Evolutionary conservation across 2,888 invertebrate genomes (phyloP).

Genomic region (Stenodema calcarata): DNA sequence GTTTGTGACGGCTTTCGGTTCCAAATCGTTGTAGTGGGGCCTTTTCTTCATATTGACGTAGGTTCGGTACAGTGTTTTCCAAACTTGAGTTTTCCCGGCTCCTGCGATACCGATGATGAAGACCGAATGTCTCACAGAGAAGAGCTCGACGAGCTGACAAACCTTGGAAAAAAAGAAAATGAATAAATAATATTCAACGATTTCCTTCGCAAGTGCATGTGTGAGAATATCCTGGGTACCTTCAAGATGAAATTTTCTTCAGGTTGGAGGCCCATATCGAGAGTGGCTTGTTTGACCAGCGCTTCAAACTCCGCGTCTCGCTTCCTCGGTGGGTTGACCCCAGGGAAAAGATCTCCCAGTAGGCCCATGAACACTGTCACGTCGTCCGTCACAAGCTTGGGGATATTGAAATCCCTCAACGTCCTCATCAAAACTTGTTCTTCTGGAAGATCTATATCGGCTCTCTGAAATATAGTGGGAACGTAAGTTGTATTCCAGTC

Average conservation of each 20-base stretch:
- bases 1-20: constrained; percentile 95
- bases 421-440: constrained; percentile 95
- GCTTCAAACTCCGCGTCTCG: constrained; percentile 84
- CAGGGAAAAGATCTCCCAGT: constrained; percentile 91
- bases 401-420: constrained; percentile 90
- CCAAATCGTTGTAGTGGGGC: constrained; percentile 85
- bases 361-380: constrained; percentile 91
- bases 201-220: too few relatives aligned
- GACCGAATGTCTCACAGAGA: constrained; percentile 93
- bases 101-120: constrained; percentile 87
- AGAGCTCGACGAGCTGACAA: constrained; percentile 89
- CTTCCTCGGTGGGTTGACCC: constrained; percentile 89
- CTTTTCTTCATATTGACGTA: constrained; percentile 82
- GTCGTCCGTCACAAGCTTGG: constrained; percentile 93
- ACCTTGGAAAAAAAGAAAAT: constrained; percentile 65
- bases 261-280: constrained; percentile 85
- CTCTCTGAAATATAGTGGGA: constrained; percentile 63
- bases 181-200: too few relatives aligned
- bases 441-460: constrained; percentile 79
- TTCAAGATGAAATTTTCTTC: constrained; percentile 88
- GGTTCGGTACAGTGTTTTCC: constrained; percentile 87
- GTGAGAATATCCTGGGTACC: too few relatives aligned
- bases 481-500: too few relatives aligned
- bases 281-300: constrained; percentile 75
- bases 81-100: constrained; percentile 90